Evolutionary conservation across 2,888 invertebrate species (phyloP), one percentile per base, ranked within the genome.

Genomic region (Hylaea fasciaria): DNA sequence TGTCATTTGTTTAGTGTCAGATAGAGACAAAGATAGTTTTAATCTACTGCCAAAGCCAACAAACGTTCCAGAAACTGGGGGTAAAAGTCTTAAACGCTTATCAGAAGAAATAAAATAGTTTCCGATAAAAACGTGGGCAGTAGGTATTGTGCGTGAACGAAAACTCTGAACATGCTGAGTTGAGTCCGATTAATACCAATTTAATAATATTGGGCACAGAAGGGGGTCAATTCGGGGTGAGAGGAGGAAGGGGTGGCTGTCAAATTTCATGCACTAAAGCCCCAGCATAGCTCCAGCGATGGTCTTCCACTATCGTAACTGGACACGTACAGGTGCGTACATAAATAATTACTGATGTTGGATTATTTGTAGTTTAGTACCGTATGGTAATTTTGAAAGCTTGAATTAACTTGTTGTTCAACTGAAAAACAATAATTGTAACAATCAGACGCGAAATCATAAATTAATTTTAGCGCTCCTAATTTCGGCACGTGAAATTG

Each of bases 231-330:
- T 65, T 60, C 60, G 71, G 73, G 72, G 72, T 58, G 74, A 64
- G 66, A 62, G 69, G 57, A 61, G 65, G 50, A 57, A 66, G 72
- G 63, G 71, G 71, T 53, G 65, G 78, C 80, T 86, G 87, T 86
- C 87, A 87, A 87, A 86, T 87, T 87, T 87, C 80, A 84, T 85
- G 82, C 85, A 79, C 82, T 83, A 82, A 85, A 86, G 83, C 87
- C n/a, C n/a, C n/a, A n/a, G n/a, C n/a, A 82, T 84, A 86, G 83
- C 22, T 78, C 69, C 64, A 76, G 75, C 75, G 72, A 81, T 80
- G 80, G 82, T 81, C 78, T 82, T 77, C 78, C 73, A 72, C 73
- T 69, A 77, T 62, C 63, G 67, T 70, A 69, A 70, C 71, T 76
- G 52, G 81, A 81, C 78, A 77, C 67, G 81, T 86, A 85, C 84